phyloP scores from a whole-genome alignment of 2,797 vertebrate genomes.

The Oreortyx pictus region DNA sequence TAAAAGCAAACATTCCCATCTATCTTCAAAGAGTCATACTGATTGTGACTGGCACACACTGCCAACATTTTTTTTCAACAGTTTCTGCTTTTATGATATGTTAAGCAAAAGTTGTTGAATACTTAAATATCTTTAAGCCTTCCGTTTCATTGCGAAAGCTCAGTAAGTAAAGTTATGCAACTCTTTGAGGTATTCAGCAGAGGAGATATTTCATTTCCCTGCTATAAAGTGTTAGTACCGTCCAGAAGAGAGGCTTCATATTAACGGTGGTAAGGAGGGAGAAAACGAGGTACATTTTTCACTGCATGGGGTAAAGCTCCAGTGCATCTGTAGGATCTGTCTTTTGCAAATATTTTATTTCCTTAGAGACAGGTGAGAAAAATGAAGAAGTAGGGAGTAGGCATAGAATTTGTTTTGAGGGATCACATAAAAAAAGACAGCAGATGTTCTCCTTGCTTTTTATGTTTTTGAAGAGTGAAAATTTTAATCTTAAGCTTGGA shows the following conservation, averaged over 20 bases:
- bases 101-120: not conserved
- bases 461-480: slow-evolving; percentile 1
- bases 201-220: not conserved
- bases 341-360: slow-evolving; percentile 18
- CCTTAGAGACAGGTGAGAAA: not conserved
- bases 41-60: not conserved
- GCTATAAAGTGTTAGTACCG: not conserved
- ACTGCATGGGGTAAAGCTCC: not conserved
- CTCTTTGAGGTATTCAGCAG: not conserved
- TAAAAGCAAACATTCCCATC: not conserved
- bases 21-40: not conserved
- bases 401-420: not conserved
- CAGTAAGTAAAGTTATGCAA: not conserved
- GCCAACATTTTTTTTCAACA: not conserved
- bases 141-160: not conserved
- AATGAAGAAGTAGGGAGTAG: not conserved
- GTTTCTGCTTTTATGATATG: not conserved
- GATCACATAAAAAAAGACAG: not conserved
- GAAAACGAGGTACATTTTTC: not conserved
- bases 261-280: not conserved
- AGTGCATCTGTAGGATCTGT: not conserved
- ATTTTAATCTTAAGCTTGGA: not conserved
- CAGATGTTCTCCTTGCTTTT: not conserved
- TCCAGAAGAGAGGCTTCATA: not conserved
- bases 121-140: slow-evolving; percentile 1